Conservation (phyloP, 2,888 invertebrate species). For the Caenorhabditis macrosperma region DNA sequence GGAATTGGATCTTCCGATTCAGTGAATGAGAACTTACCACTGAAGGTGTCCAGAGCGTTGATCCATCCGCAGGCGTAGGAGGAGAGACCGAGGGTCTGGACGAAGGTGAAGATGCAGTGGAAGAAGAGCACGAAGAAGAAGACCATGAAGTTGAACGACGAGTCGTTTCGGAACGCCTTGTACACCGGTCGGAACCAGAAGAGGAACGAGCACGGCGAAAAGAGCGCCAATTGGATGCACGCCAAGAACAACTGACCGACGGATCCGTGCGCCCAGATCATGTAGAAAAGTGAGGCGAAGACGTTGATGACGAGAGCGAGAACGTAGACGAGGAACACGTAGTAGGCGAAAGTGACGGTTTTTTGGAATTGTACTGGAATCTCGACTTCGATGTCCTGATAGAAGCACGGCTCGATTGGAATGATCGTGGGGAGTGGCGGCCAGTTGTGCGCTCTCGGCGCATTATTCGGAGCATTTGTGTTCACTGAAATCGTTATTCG, state of each 20-base stretch:
- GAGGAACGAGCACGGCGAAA: conserved; percentile 96
- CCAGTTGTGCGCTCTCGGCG: conserved; percentile 93
- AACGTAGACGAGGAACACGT: conserved; percentile 87
- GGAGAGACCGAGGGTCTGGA: conserved; percentile 87
- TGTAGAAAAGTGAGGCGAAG: conserved; percentile 88
- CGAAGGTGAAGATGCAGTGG: conserved; percentile 86
- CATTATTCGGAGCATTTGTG: conserved; percentile 46
- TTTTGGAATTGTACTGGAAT: conserved; percentile 98
- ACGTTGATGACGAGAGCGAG: conserved; percentile 90
- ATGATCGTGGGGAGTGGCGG: conserved; percentile 96
- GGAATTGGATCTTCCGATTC: no score
- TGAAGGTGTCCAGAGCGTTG: conserved; percentile 70
- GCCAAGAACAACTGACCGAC: conserved; percentile 88
- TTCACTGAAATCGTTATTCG: conserved; percentile 27
- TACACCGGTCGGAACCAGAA: conserved; percentile 99
- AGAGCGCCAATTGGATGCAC: conserved; percentile 90
- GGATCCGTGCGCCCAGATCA: conserved; percentile 82
- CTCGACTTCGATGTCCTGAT: conserved; percentile 98
- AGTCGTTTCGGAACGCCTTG: conserved; percentile 91
- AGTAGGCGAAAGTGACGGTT: conserved; percentile 95
- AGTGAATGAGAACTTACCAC: conserved; percentile 58
- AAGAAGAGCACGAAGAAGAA: conserved; percentile 94
- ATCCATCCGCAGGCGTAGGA: conserved; percentile 78
- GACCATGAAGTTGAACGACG: conserved; percentile 99
- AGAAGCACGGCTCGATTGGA: conserved; percentile 95